A percentile compares a stretch with the other conserved stretches of the same genome.
phyloP scores from a whole-genome alignment of 1,140 invertebrate species.

The Pseudoatta argentina region DNA sequence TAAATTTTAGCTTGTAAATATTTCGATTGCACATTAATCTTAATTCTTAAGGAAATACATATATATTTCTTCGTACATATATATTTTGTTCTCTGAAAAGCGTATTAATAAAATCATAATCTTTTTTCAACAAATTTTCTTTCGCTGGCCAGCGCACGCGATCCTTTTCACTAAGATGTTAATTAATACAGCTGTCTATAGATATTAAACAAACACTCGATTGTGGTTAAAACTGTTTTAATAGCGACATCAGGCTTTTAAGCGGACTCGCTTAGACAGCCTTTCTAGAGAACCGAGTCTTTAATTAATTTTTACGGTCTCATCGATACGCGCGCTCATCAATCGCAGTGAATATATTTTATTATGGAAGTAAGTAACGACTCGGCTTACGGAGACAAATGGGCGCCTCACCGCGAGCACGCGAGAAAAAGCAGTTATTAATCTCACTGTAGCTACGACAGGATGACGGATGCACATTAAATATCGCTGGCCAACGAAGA shows the following conservation, averaged over 20 bases:
- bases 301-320: conserved; percentile 66
- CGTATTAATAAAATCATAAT: not conserved
- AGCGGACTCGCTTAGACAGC: not conserved
- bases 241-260: conserved; percentile 45
- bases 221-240: conserved; percentile 63
- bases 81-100: not conserved
- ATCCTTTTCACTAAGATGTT: conserved; percentile 36
- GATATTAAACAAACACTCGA: conserved; percentile 43
- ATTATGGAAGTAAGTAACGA: conserved; percentile 43
- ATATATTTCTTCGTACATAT: not conserved
- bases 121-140: not conserved
- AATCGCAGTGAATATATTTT: conserved; percentile 54
- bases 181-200: conserved; percentile 49
- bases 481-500: conserved; percentile 8
- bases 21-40: not conserved
- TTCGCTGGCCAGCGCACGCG: not conserved
- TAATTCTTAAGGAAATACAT: no score
- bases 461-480: conserved; percentile 49
- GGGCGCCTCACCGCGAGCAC: not conserved
- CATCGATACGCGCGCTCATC: conserved; percentile 48
- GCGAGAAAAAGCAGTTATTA: conserved; percentile 56
- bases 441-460: conserved; percentile 37
- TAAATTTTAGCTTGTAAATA: conserved; percentile 8
- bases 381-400: conserved; percentile 37
- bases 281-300: conserved; percentile 18